Percentiles rank a stretch among this genome's conserved stretches.
Conservation (phyloP, 2,888 invertebrate species). For the Thera britannica region DNA sequence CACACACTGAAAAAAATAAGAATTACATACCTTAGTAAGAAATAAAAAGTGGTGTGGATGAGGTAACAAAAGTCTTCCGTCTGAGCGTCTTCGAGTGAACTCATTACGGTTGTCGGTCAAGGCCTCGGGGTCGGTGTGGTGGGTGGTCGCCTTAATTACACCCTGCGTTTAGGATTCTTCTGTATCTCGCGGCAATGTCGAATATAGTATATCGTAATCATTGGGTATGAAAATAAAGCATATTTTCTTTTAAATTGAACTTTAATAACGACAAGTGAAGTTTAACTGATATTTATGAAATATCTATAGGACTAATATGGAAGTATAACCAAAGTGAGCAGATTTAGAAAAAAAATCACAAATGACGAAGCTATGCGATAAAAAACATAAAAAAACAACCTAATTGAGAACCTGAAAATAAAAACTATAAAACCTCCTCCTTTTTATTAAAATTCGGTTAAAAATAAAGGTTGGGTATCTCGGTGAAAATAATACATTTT, state of each 20-base stretch:
- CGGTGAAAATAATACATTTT: no score
- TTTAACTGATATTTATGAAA: no score
- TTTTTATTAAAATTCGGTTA: no score
- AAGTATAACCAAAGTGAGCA: no score
- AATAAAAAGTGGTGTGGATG: constrained; percentile 15
- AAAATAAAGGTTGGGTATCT: no score
- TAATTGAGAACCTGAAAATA: no score
- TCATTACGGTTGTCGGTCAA: constrained; percentile 84
- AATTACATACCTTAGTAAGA: background rate
- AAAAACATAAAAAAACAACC: no score
- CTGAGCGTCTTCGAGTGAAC: constrained; percentile 62
- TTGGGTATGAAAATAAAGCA: background rate
- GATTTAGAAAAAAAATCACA: no score
- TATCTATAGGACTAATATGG: no score
- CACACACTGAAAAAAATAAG: background rate
- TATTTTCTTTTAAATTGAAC: background rate
- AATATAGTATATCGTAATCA: constrained; percentile 21
- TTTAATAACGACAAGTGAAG: background rate
- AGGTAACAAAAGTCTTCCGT: constrained; percentile 44
- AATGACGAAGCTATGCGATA: no score
- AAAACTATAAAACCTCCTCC: no score
- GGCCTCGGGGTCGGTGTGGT: constrained; percentile 81
- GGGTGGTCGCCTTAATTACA: constrained; percentile 83
- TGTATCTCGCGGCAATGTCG: constrained; percentile 24
- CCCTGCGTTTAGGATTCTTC: constrained; percentile 70